Percentiles rank a stretch among this genome's conserved stretches.
Evolutionary conservation across 2,797 vertebrate genomes (phyloP).

Genomic region (Meda fulgida): DNA sequence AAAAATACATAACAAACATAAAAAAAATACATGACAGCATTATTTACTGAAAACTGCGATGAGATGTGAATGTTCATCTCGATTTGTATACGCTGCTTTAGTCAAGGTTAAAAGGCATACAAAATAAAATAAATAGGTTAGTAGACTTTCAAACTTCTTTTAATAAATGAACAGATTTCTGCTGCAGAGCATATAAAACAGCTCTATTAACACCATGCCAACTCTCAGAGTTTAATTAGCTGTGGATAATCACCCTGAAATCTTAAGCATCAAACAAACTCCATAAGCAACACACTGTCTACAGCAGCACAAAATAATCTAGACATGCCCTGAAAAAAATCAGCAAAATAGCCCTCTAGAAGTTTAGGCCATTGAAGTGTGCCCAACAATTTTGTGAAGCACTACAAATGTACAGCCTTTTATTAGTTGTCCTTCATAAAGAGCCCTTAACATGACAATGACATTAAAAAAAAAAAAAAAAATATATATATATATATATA

Average conservation of each 20-base stretch:
- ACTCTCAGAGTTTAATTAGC: conserved; percentile 37
- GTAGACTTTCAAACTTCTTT: not conserved
- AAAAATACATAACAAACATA: no score
- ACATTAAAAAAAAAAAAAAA: not conserved
- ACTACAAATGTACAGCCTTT: not conserved
- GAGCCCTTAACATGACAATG: not conserved
- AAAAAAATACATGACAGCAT: not conserved
- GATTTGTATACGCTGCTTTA: not conserved
- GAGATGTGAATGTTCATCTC: not conserved
- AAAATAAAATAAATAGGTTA: conserved; percentile 11
- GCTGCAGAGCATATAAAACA: conserved; percentile 2
- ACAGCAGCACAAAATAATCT: conserved; percentile 19
- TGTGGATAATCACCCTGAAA: conserved; percentile 32
- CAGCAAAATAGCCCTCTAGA: not conserved
- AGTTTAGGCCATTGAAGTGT: not conserved
- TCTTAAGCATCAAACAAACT: conserved; percentile 25
- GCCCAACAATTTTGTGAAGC: conserved; percentile 1
- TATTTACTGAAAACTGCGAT: not conserved
- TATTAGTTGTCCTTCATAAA: conserved; percentile 6
- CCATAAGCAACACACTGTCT: not conserved
- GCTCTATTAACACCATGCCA: conserved; percentile 11
- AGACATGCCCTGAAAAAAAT: conserved; percentile 1
- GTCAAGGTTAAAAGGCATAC: not conserved
- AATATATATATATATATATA: no score
- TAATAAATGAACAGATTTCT: conserved; percentile 2